A percentile compares a stretch with the other conserved stretches of the same genome.
Evolutionary conservation across 2,797 vertebrate species (phyloP).

Genomic region (Paratrypauchen microcephalus): DNA sequence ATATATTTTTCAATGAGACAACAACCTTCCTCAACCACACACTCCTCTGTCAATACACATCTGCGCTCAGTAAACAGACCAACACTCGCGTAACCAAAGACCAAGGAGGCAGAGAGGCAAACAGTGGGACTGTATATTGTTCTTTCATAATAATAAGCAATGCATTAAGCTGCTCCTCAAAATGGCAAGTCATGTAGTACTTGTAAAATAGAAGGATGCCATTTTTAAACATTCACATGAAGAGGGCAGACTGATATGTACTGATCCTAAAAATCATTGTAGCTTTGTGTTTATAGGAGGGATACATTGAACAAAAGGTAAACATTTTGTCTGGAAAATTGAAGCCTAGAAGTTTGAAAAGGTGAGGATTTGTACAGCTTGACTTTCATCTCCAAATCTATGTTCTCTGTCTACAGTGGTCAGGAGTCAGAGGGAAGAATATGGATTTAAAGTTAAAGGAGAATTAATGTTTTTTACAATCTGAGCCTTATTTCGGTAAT

Average conservation of each 20-base stretch:
- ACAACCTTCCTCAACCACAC: constrained; percentile 44
- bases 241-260: not conserved
- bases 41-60: constrained; percentile 21
- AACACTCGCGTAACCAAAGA: constrained; percentile 4
- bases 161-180: constrained; percentile 18
- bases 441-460: not conserved
- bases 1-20: constrained; percentile 66
- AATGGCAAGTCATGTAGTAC: constrained; percentile 19
- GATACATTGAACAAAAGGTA: no score
- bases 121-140: constrained; percentile 12
- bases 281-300: not conserved
- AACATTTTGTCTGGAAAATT: not conserved
- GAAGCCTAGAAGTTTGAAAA: not conserved
- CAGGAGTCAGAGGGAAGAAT: not conserved
- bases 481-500: no score
- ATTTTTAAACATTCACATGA: not conserved
- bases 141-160: constrained; percentile 27
- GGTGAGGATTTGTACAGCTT: not conserved
- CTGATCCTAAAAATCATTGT: no score
- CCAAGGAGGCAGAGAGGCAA: not conserved
- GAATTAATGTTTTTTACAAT: no score
- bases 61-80: constrained; percentile 13
- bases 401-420: not conserved
- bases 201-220: not conserved
- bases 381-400: not conserved